Evolutionary conservation across 2,888 invertebrate species (phyloP), one percentile per base, ranked within the genome.

Genomic region (Drosophila fungiperda): DNA sequence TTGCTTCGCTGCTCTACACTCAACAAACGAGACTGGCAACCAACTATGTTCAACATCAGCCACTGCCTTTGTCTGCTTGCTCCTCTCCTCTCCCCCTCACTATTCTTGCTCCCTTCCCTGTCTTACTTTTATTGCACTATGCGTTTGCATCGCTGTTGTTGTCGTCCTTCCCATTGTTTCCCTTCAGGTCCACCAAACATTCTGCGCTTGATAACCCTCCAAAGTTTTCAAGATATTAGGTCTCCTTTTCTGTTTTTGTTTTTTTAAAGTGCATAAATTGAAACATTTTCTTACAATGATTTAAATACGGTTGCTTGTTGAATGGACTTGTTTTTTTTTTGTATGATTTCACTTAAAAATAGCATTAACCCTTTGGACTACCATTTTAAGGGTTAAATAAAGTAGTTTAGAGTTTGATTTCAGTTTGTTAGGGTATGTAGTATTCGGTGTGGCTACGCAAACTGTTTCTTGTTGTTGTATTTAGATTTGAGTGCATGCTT

Each of bases 31-130:
- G 53, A 58, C 68, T 77, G 42, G 62, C 78, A 68, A 63, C 58
- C 73, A 79, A 82, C 71, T 74, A 83, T 82, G 78, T 85, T 85
- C 83, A 77, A 84, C 84, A 87, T 76, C 82, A 78, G 79, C 68
- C 71, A 53, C 66, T 68, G 72, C 79, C 73, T 70, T 77, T 74
- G 80, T 79, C 74, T 77, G 74, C 62, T 20, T 17, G 26, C 59
- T 17, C 54, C 73, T 54, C 53, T 66, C 40, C 11, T 20, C 32
- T 33, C 26, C 59, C 55, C 20, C 63, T 50, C 49, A 17, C 26
- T 54, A 5, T 42, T 23, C 9, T 26, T 26, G 11, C 55, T n/a
- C 20, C 52, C 45, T 48, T 15, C 40, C 32, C 40, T 35, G 35
- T 17, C 15, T 15, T 1, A 26, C 53, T 42, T 57, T 32, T 59